These are phyloP conservation scores for Flexamia atlantica DNA, from an alignment of 2,888 invertebrate genomes.

Conservation along the genomic window DNA sequence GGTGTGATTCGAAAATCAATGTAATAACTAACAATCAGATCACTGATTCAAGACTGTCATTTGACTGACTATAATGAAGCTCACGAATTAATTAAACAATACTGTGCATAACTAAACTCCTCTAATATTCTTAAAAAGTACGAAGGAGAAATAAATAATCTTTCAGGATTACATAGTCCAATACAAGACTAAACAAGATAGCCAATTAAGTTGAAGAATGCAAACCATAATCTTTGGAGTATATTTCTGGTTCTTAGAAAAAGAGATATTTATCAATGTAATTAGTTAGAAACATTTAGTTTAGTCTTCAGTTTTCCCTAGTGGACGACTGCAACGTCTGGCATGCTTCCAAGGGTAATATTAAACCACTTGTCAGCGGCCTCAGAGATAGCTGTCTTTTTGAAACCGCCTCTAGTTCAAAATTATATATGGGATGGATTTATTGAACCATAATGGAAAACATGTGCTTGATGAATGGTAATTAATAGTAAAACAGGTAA, in stretches of 20 bases:
- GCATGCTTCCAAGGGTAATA: conserved; percentile 5
- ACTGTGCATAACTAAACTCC: too few species aligned
- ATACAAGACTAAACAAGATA: too few species aligned
- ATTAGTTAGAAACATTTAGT: conserved; percentile 17
- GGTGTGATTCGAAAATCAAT: too few species aligned
- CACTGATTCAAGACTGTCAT: too few species aligned
- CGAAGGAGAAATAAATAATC: too few species aligned
- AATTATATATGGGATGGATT: neutral
- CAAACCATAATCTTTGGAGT: too few species aligned
- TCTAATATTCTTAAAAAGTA: too few species aligned
- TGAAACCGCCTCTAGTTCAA: neutral
- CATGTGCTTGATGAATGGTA: neutral
- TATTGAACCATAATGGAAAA: neutral
- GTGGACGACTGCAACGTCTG: conserved; percentile 21
- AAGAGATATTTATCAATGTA: neutral
- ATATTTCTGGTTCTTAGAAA: neutral
- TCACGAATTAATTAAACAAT: too few species aligned
- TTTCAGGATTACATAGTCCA: too few species aligned
- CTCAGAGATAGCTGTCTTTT: neutral
- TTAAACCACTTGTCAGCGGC: conserved; percentile 27
- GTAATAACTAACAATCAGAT: too few species aligned
- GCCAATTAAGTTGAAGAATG: too few species aligned
- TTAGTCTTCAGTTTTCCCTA: conserved; percentile 19
- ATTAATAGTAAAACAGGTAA: neutral
- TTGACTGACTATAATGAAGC: too few species aligned